Conservation (phyloP, 2,888 invertebrate genomes). For the Trachelus iudaicus region DNA sequence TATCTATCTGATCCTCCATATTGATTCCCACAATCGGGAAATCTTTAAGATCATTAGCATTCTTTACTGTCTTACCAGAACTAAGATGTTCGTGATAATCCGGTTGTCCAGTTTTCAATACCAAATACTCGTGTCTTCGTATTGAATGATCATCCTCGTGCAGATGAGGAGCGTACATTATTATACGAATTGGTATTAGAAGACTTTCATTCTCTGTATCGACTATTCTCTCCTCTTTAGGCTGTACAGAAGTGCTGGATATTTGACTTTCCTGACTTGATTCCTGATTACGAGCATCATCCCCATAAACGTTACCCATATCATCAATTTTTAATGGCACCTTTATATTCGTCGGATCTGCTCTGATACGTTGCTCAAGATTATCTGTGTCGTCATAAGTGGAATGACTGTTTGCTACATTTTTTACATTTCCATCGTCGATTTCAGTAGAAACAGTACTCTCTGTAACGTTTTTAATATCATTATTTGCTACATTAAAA, state of each 20-base stretch:
- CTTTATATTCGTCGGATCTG: background rate
- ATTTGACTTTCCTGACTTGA: background rate
- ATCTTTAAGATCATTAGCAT: background rate
- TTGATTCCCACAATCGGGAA: background rate
- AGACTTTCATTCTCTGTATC: background rate
- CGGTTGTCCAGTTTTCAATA: constrained; percentile 44
- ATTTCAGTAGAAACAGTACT: background rate
- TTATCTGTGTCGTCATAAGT: background rate
- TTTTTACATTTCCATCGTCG: background rate
- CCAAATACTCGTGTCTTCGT: constrained; percentile 49
- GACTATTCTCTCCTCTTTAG: background rate
- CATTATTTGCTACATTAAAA: background rate
- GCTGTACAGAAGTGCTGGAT: background rate
- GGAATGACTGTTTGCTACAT: background rate
- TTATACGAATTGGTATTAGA: constrained; percentile 48
- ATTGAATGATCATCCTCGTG: constrained; percentile 40
- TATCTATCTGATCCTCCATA: background rate
- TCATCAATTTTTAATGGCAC: background rate
- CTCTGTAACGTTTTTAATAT: background rate
- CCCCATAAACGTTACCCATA: background rate
- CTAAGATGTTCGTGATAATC: constrained; percentile 50
- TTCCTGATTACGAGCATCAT: background rate
- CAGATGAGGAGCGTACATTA: constrained; percentile 55
- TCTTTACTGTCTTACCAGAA: constrained; percentile 2
- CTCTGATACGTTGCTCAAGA: background rate